Evolutionary conservation across 2,113 vertebrate species (phyloP), one percentile per base, ranked within the genome.

Genomic region (Crypturellus undulatus): DNA sequence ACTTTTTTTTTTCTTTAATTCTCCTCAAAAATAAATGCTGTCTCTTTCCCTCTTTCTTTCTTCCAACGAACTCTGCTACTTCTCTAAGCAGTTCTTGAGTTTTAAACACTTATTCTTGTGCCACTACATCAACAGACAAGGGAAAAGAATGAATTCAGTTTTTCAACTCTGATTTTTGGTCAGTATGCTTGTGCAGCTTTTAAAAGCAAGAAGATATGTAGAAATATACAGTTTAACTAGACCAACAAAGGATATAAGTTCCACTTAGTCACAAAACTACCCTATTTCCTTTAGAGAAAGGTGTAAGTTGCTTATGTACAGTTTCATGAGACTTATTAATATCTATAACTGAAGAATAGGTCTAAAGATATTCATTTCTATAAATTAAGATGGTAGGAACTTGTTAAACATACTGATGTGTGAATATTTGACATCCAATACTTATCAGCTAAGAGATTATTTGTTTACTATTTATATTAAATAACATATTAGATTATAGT

Each of bases 81-180:
- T 83, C 71, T 96, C 70, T 62, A 93, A 92, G 43, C 42, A 78
- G 65, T 58, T 79, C 71, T 87, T 94, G 71, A 87, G 92, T 96
- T 95, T 84, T 60, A 94, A 3, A 87, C 75, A 79, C 92, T 91
- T 96, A 73, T 85, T 95, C 58, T 94, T 87, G 73, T 80, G 65
- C 88, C 34, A 47, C 91, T 92, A 43, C 45, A 68, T 49, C 87
- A 76, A 82, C 42, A 72, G 85, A 83, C 25, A 76, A 79, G 43
- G 43, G 34, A 47, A 63, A 75, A 81, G 80, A 88, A 63, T 86
- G 2, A 88, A 71, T 96, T 89, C n/a, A 92, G 26, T 73, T 87
- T 77, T 94, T 92, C 56, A 90, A 58, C 47, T 92, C 49, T 77
- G 67, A 82, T 91, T 95, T 95, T 91, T 96, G 15, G 62, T 79